Evolutionary conservation across 2,888 invertebrate genomes (phyloP), one percentile per base, ranked within the genome.

Genomic region (Athalia cordata): DNA sequence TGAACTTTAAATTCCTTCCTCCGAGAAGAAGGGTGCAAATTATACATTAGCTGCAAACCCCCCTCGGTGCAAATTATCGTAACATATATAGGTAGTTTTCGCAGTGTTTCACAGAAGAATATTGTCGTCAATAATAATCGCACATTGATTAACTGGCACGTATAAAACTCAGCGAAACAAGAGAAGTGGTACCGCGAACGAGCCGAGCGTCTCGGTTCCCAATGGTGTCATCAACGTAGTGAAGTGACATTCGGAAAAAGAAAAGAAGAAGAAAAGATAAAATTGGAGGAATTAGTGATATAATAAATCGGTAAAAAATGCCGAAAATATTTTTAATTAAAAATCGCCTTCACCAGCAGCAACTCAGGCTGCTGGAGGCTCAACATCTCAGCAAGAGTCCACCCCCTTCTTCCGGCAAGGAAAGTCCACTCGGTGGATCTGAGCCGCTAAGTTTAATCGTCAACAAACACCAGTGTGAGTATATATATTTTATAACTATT

Each of bases 291-390:
- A 29, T 29, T 29, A 29, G 29, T 29, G 29, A 1, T 49, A 65
- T 65, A 5, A 29, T 6, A 1, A 7, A 66, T 66, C 66, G 66
- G 66, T 49, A 15, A 62, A 91, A 88, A 87, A 97, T 97, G 97
- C 97, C 97, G 93, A 97, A 97, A 93, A 97, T 97, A 91, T 97
- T 97, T 92, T 92, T 96, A 87, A 96, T 97, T 87, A 97, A 97
- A 92, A 96, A 97, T 91, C 94, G 97, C 90, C 93, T 97, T 92
- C 96, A 96, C 86, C 96, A 96, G 94, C 97, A 97, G 93, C 97
- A 97, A 91, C 93, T 95, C 88, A 93, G 95, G 87, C 91, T 97
- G 89, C 92, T 95, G 91, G 96, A 96, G 91, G 94, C 95, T 82
- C 96, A 96, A 91, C 96, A 96, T 91, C 93, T 95, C 67, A 87